Base-by-base conservation (phyloP, 2,113 vertebrate genomes). In the Callipepla californica region DNA sequence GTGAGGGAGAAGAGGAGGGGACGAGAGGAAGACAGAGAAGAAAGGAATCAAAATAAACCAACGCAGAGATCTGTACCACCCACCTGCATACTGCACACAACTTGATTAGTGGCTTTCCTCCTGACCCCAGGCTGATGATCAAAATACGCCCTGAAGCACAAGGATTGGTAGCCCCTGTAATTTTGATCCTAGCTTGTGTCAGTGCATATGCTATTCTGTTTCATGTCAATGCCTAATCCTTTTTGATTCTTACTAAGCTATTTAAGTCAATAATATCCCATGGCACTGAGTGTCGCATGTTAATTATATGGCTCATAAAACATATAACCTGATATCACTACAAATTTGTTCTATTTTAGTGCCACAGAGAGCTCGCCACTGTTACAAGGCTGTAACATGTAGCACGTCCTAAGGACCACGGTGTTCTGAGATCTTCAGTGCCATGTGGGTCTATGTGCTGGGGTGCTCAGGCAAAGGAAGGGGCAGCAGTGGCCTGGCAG, bases 241-340 rank as follows among this genome's bases (percentile, higher is more conserved):
- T 96, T 95, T 86, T 96, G 94, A 96, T 95, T 96, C 91, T 94
- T 94, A 90, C 91, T 93, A 96, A 96, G 92, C 94, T 94, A 94
- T 94, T 96, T 95, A 94, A 96, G 93, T 96, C 94, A 94, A 76
- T 91, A 96, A 92, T 96, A 95, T 90, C 80, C 92, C 85, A 88
- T 32, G 83, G 94, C 88, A 88, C 90, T 53, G 91, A 92, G 79
- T 95, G 87, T 94, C 8, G 25, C 84, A 91, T 78, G 91, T 96
- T 95, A 96, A 96, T 96, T 96, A 95, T 81, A 93, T 92, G 94
- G 94, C 87, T 96, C 91, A 86, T 95, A 94, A 94, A 94, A 94
- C 90, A 85, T 88, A 95, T 63, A 94, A 94, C 90, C 76, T 94
- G 95, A 92, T 94, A 90, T 61, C 65, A 72, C 26, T 85, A 48